These are phyloP conservation scores for Alfaro cultratus DNA, from an alignment of 2,797 vertebrate species.

Conservation along the genomic window DNA sequence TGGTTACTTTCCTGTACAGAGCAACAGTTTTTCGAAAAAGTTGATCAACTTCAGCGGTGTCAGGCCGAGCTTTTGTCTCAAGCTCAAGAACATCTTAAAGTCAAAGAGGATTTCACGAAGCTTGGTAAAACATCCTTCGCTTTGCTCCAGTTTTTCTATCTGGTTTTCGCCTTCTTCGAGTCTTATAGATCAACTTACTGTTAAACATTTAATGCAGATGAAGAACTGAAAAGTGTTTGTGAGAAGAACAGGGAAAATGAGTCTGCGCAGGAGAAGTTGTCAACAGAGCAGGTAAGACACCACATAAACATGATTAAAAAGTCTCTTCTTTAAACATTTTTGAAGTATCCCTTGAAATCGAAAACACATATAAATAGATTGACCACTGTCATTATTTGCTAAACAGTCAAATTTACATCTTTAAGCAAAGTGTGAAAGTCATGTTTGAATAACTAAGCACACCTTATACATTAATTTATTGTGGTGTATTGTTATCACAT, in stretches of 20 bases:
- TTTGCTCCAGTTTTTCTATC: background rate
- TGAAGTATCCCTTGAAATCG: background rate
- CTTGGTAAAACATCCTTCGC: slow-evolving; percentile 79
- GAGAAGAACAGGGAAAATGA: slow-evolving; percentile 89
- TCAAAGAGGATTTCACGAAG: slow-evolving; percentile 85
- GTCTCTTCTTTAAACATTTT: background rate
- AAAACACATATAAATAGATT: background rate
- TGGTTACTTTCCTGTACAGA: slow-evolving; percentile 75
- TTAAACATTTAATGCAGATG: slow-evolving; percentile 70
- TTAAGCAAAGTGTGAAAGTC: background rate
- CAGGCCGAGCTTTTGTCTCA: slow-evolving; percentile 90
- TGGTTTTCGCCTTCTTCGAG: fast-evolving
- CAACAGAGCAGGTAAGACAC: slow-evolving; percentile 83
- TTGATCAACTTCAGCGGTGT: slow-evolving; percentile 90
- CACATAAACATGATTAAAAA: background rate
- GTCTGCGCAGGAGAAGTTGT: slow-evolving; percentile 76
- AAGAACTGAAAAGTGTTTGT: slow-evolving; percentile 82
- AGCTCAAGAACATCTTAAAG: slow-evolving; percentile 86
- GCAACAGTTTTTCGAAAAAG: slow-evolving; percentile 97
- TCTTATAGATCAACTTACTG: background rate
- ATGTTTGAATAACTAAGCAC: background rate
- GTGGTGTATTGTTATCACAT: background rate
- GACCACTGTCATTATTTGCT: background rate
- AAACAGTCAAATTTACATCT: background rate
- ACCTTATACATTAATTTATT: background rate